Conservation (phyloP, 2,888 invertebrate species). For the Elegia similella region DNA sequence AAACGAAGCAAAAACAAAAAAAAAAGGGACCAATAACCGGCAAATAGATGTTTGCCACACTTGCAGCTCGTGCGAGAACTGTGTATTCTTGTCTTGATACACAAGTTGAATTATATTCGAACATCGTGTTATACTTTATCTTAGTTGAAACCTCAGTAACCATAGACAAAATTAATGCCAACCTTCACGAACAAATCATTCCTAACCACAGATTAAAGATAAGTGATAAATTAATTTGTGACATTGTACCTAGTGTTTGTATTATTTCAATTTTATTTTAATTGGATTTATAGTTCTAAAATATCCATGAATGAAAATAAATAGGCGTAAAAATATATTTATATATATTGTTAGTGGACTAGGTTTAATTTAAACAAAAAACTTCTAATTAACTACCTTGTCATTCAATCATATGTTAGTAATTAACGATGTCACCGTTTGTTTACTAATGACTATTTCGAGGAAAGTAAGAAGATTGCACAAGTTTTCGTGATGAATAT, state of each 20-base stretch:
- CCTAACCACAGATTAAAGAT: slow-evolving; percentile 8
- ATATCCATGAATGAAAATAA: neutral
- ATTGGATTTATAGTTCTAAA: neutral
- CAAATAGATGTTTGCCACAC: no score
- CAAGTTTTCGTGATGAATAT: slow-evolving; percentile 57
- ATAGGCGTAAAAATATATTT: slow-evolving; percentile 2
- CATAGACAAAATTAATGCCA: neutral
- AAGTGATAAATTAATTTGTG: slow-evolving; percentile 4
- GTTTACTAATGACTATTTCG: slow-evolving; percentile 68
- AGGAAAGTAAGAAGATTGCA: slow-evolving; percentile 32
- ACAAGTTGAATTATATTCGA: no score
- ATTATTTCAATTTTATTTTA: slow-evolving; percentile 3
- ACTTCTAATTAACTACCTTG: slow-evolving; percentile 58
- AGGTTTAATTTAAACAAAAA: neutral
- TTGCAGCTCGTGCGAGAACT: no score
- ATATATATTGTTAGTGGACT: neutral
- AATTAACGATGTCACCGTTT: slow-evolving; percentile 77
- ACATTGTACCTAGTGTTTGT: slow-evolving; percentile 1
- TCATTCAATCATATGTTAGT: slow-evolving; percentile 76
- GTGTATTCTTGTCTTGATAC: no score
- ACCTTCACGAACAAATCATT: neutral
- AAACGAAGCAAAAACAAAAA: no score
- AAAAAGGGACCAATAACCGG: no score
- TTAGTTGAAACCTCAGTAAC: neutral
- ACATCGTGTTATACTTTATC: no score